phyloP scores from a whole-genome alignment of 2,113 vertebrate genomes.

The Pan paniscus region DNA sequence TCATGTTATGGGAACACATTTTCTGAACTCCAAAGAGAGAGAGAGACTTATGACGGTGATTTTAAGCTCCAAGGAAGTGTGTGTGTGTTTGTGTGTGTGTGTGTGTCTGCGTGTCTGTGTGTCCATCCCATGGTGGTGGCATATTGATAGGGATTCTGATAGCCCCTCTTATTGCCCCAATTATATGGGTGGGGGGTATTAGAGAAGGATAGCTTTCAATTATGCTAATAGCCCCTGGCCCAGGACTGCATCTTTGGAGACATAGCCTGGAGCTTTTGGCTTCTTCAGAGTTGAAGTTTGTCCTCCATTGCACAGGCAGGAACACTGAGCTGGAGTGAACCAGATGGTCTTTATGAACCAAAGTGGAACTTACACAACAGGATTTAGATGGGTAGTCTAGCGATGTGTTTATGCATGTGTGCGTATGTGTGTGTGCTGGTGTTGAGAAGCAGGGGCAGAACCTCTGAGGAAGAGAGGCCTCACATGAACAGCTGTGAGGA shows the following conservation, averaged over 20 bases:
- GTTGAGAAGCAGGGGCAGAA: background rate
- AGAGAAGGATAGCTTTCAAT: background rate
- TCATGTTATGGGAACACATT: background rate
- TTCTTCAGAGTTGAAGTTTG: slow-evolving; percentile 33
- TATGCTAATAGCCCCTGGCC: background rate
- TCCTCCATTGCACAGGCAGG: slow-evolving; percentile 22
- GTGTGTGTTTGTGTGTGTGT: background rate
- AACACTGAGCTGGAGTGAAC: background rate
- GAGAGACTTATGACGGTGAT: background rate
- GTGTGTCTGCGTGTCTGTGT: background rate
- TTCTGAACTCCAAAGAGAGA: background rate
- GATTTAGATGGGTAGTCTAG: background rate
- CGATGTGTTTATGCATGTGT: background rate
- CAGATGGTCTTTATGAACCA: background rate
- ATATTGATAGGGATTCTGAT: background rate
- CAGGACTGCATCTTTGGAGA: background rate
- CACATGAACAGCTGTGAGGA: background rate
- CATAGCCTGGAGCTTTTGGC: background rate
- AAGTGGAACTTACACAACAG: slow-evolving; percentile 3
- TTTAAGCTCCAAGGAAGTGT: slow-evolving; percentile 26
- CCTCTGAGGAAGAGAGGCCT: background rate
- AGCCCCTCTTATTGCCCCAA: background rate
- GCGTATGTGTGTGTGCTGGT: background rate
- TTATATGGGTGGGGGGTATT: background rate
- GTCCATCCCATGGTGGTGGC: background rate